Base-by-base conservation (phyloP, 2,797 vertebrate genomes). In the Chelmon rostratus region DNA sequence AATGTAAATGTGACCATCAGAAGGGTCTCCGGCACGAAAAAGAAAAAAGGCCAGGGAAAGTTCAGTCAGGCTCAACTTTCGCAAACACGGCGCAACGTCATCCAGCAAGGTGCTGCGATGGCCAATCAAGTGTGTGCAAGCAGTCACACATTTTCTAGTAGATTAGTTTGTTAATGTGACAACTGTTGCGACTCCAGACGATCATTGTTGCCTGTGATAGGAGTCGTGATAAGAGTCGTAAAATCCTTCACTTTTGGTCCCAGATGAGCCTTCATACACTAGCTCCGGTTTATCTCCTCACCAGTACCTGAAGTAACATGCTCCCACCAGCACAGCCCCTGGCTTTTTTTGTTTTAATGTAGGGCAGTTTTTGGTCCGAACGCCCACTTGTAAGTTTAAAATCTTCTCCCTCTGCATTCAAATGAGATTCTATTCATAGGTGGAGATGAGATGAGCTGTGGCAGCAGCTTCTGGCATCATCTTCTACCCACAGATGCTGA, bases 391-490 rank as follows among this genome's bases (percentile, higher is more conserved):
- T 4, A 9, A 23, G 1, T 10, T 38, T 10, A 28, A 38, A 47
- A 23, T 62, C 49, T 40, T 54, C 13, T 40, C 6, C 35, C 16
- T 56, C 56, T 15, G 40, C 23, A 49, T 49, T 56, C 11, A 49
- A 67, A 68, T 54, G 25, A 8, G 8, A 23, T 49, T 37, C 23
- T 40, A 21, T 28, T 33, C 6, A 10, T 28, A 38, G 12, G 3
- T 38, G 1, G n/a, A n/a, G n/a, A 59, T n/a, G 10, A 50, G 44
- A 58, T 21, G 50, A 73, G 37, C 46, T 6, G 10, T 40, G 40
- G 11, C 52, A 67, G 31, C 38, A 33, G 31, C 35, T 62, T 65
- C 5, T 78, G 65, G 35, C 47, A 58, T 42, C 16, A 49, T 73
- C 40, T 33, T 64, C 4, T 25, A 16, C 8, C 11, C 31, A 25